Conservation (phyloP, 2,113 vertebrate genomes). For the Raphicerus campestris region DNA sequence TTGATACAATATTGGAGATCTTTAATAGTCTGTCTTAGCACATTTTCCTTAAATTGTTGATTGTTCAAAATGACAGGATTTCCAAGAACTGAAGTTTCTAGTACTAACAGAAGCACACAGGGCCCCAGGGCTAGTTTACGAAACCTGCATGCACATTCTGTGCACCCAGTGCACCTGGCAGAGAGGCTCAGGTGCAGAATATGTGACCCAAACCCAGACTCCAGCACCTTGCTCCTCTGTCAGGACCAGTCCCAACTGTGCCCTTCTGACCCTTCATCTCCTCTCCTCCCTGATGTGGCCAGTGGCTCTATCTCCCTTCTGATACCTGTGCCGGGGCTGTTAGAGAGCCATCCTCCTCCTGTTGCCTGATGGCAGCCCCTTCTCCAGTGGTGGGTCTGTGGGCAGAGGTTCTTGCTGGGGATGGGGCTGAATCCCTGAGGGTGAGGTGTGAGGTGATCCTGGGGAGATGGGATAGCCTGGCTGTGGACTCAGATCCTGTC, state of each 20-base stretch:
- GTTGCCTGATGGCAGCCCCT: background rate
- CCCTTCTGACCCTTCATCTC: background rate
- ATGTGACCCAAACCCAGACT: background rate
- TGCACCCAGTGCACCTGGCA: background rate
- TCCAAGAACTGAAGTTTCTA: background rate
- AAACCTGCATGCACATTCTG: rapidly evolving
- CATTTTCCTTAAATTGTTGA: background rate
- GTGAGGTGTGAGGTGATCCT: background rate
- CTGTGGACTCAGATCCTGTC: too few species aligned
- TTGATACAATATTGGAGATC: background rate
- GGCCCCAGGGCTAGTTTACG: background rate
- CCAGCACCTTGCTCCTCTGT: background rate
- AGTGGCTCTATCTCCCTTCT: background rate
- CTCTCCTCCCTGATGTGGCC: background rate
- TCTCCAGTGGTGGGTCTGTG: background rate
- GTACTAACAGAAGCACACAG: too few species aligned
- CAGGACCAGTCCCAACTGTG: background rate
- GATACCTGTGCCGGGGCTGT: background rate
- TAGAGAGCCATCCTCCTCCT: background rate
- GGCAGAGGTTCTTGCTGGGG: background rate
- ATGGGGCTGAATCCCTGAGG: background rate
- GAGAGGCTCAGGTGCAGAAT: background rate
- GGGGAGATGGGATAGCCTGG: background rate
- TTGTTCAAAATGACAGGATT: background rate
- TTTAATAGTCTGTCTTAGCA: background rate